Percentiles rank a stretch among this genome's conserved stretches.
phyloP scores from a whole-genome alignment of 2,113 vertebrate species.

The Rhinolophus sinicus region DNA sequence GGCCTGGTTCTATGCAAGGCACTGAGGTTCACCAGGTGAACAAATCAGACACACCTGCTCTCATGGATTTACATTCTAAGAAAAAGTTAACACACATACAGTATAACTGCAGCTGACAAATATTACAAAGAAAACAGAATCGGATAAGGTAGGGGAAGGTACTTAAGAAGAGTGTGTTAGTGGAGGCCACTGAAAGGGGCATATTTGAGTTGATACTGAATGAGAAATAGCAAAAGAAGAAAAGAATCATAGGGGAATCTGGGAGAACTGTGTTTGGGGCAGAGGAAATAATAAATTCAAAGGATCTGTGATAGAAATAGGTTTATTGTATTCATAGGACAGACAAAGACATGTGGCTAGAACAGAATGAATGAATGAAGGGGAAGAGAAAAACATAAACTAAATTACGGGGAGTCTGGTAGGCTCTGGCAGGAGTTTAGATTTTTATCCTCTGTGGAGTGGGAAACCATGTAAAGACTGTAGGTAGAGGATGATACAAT shows the following conservation, averaged over 20 bases:
- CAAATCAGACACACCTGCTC: neutral
- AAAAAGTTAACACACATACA: neutral
- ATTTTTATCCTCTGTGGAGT: neutral
- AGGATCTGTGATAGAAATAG: neutral
- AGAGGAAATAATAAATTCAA: neutral
- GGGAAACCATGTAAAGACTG: neutral
- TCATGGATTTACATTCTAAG: neutral
- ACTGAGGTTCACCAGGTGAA: neutral
- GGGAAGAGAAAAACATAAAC: neutral
- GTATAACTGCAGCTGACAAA: neutral
- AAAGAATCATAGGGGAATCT: neutral
- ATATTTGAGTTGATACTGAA: neutral
- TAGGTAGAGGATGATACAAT: neutral
- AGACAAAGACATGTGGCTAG: neutral
- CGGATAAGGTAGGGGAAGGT: neutral
- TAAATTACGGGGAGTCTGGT: neutral
- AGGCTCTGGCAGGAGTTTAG: neutral
- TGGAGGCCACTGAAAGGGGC: fast-evolving
- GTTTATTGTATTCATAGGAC: neutral
- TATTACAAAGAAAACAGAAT: neutral
- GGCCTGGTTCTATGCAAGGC: neutral
- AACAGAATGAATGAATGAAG: neutral
- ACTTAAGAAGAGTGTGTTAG: neutral
- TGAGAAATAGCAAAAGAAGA: neutral
- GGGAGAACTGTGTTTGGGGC: neutral